A percentile compares a stretch with the other conserved stretches of the same genome.
Evolutionary conservation across 2,888 invertebrate species (phyloP).

Genomic region (Celastrina argiolus): DNA sequence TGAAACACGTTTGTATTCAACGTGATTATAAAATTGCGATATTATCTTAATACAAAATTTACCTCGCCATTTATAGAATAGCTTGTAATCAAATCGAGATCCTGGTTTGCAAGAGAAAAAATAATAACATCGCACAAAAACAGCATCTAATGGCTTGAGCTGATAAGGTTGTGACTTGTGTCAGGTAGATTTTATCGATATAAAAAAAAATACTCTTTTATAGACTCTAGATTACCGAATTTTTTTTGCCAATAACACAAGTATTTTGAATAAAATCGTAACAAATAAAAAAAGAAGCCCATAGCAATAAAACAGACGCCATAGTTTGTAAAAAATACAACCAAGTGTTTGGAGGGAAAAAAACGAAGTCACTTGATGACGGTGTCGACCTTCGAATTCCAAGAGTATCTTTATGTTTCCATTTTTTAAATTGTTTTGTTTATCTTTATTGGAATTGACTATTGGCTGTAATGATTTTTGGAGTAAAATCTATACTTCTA

Average conservation of each 20-base stretch:
- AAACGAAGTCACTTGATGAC: not conserved
- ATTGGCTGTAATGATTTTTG: not conserved
- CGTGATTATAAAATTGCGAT: slow-evolving; percentile 3
- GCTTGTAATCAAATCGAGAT: not conserved
- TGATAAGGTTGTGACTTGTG: not conserved
- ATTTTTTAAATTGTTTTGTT: not conserved
- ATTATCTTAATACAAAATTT: not conserved
- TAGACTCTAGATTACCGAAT: not conserved
- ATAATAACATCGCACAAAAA: not conserved
- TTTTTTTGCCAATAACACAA: not conserved
- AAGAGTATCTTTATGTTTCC: not conserved
- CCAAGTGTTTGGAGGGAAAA: not conserved
- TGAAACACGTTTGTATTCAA: not conserved
- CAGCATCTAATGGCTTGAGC: not conserved
- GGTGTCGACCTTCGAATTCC: slow-evolving; percentile 9
- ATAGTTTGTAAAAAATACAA: not conserved
- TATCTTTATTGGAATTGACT: not conserved
- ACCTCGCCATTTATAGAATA: not conserved
- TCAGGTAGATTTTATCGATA: not conserved
- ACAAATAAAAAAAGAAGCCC: not conserved
- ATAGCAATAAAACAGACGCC: not conserved
- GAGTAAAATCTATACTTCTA: not conserved
- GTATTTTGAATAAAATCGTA: not conserved
- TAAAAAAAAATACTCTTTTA: not conserved
- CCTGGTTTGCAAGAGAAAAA: not conserved